Evolutionary conservation across 2,888 invertebrate species (phyloP), one percentile per base, ranked within the genome.

Genomic region (Teleiodes luculella): DNA sequence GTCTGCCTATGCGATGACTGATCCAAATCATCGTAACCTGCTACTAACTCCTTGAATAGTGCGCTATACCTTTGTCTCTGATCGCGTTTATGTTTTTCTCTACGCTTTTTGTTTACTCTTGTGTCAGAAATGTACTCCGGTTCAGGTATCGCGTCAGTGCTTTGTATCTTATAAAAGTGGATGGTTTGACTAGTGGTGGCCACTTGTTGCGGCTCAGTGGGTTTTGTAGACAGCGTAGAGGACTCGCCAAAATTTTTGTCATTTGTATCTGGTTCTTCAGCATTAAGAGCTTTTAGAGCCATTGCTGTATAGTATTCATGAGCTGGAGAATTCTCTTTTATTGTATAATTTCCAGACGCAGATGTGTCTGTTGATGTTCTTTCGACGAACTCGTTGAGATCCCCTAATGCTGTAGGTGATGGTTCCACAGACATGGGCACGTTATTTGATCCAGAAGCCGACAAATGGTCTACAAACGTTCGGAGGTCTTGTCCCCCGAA

Each of bases 401-500:
- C 80, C 43, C 78, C 63, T 7, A 51, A n/a, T 5, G 76, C 80
- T 35, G 78, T 68, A 0, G 80, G 78, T 8, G 64, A 57, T 7
- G 63, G 74, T 24, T 72, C 75, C 1, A 69, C 57, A 16, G 69
- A 62, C 57, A 73, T 58, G 53, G 67, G 61, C 55, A 72, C 65
- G 43, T 68, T 59, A 31, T 62, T 76, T 13, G 70, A 68, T 52
- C 82, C 80, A 28, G 73, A 20, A 4, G 36, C 39, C n/a, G 28
- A 75, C 50, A 85, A 64, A 62, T 87, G 86, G 60, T 87, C 83
- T 7, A 85, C 74, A 5, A 76, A 76, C 11, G 81, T 81, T 55
- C 81, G 73, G 56, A 80, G 82, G 50, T 83, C 84, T 62, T 81
- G 75, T 18, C 81, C 80, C 10, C 85, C 86, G 64, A 89, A 87